Base-by-base conservation (phyloP, 37 sponge, comb jelly and placozoan species). In the Oscarella lobularis region DNA sequence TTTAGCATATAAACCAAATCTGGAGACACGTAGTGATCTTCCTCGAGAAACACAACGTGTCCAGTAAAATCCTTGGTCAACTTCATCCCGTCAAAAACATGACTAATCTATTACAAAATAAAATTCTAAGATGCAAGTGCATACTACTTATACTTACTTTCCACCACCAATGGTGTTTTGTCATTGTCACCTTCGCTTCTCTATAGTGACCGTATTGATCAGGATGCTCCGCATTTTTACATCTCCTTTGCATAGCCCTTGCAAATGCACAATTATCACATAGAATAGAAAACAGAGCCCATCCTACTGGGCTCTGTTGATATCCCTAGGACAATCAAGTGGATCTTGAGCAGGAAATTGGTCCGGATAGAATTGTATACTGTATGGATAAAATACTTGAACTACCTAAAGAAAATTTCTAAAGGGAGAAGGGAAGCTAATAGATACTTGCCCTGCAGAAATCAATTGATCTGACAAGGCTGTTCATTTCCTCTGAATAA, bases 151-250 rank as follows among this genome's bases (percentile, higher is more conserved):
- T 38, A 34, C 74, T 27, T 38, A 84, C 88, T 87, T 93, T 93
- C 94, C 94, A 93, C 91, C 90, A 93, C 94, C 94, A 93, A 75
- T 93, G 94, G 66, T 93, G 94, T 74, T 93, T 93, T 66, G 88
- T 86, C 37, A 86, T 81, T 14, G 90, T 89, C 31, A 87, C 48
- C 0, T 37, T 39, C 0, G 90, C 94, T 72, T 89, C 87, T 38
- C 94, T 74, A 78, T 89, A 93, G 73, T 93, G 87, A 3, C 94
- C 90, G 39, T 82, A 93, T 35, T 60, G 70, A 70, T 93, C 94
- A 1, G 94, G 94, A 54, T 83, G 55, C 0, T 33, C 66, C 1
- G 90, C 90, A 73, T 93, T 89, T 39, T 76, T 79, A 38, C 94
- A 93, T 31, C 76, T 71, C 29, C 74, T 39, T 0, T 39, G 31